Conservation (phyloP, 2,113 vertebrate genomes). For the Esox niger region DNA sequence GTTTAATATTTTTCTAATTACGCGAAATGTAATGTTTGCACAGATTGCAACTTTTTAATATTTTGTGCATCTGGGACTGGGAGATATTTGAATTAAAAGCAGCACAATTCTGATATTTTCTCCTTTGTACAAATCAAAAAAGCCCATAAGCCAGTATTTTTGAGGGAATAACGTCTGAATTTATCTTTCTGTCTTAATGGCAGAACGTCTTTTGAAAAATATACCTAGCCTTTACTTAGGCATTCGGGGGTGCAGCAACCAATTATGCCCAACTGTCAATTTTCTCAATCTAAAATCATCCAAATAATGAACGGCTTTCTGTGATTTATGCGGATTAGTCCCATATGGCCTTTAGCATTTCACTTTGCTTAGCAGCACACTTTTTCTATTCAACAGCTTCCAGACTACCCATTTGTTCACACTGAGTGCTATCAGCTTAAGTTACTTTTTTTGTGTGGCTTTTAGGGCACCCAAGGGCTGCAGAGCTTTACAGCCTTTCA, state of each 20-base stretch:
- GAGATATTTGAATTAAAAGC: slow-evolving; percentile 9
- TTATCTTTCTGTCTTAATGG: no score
- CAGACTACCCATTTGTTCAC: slow-evolving; percentile 9
- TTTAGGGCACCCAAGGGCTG: background rate
- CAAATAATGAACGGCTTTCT: no score
- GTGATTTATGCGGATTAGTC: background rate
- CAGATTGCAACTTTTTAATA: background rate
- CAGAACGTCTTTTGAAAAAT: no score
- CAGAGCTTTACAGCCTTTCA: slow-evolving; percentile 15
- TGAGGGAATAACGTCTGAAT: no score
- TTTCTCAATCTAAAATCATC: background rate
- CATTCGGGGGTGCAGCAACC: no score
- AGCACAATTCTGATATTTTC: background rate
- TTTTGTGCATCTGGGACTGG: background rate
- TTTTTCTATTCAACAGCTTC: background rate
- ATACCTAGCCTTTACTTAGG: no score
- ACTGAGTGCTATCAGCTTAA: background rate
- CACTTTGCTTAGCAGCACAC: background rate
- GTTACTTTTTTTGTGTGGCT: background rate
- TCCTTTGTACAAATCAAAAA: no score
- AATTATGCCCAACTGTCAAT: background rate
- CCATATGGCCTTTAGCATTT: background rate
- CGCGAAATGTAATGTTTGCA: background rate
- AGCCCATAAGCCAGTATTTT: no score
- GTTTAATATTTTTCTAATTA: slow-evolving; percentile 12